A percentile compares a stretch with the other conserved stretches of the same genome.
Conservation (phyloP, 2,888 invertebrate species). For the Bombyx huttoni region DNA sequence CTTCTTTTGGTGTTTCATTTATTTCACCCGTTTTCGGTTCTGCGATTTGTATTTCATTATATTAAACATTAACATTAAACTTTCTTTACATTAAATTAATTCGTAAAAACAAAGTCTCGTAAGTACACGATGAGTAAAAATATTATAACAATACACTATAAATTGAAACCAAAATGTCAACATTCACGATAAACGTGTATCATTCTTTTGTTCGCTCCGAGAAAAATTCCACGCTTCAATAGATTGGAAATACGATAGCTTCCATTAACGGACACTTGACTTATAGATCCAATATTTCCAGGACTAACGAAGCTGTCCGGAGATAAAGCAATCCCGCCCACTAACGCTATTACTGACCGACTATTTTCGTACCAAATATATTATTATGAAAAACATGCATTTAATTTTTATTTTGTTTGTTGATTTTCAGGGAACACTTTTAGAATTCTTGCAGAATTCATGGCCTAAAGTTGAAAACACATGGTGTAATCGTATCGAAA, state of each 20-base stretch:
- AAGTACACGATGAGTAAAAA: no score
- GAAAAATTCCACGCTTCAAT: slow-evolving; percentile 8
- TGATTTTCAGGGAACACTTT: no score
- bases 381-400: neutral
- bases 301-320: slow-evolving; percentile 25
- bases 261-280: slow-evolving; percentile 31
- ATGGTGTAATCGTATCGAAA: no score
- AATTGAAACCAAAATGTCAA: neutral
- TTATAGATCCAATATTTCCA: slow-evolving; percentile 31
- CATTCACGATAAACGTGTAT: neutral
- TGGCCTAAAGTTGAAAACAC: no score
- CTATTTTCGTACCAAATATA: neutral
- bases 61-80: no score
- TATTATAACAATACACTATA: no score
- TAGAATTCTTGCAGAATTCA: no score
- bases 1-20: no score
- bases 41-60: no score
- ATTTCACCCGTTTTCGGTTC: no score
- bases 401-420: neutral
- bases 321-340: slow-evolving; percentile 8
- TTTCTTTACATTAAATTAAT: no score
- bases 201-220: neutral
- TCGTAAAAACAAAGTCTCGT: no score
- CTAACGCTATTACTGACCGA: neutral
- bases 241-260: slow-evolving; percentile 28